Evolutionary conservation across 2,888 invertebrate species (phyloP).

Genomic region (Xestobium rufovillosum): DNA sequence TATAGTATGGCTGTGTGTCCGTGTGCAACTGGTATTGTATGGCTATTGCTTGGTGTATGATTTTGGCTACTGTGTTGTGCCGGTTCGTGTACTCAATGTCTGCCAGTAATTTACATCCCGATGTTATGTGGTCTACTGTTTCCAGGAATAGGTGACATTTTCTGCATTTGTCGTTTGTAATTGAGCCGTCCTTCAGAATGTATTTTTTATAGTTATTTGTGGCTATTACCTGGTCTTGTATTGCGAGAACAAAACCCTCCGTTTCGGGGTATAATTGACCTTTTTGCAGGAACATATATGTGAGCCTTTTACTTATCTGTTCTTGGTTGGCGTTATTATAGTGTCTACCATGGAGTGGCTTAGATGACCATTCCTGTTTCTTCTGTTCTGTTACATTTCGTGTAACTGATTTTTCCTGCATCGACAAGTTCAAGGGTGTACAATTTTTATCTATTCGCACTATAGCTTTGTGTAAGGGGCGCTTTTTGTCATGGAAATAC

Average conservation of each 20-base stretch:
- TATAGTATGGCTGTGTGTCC: too few relatives aligned
- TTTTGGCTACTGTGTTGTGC: not conserved
- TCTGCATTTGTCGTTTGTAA: conserved; percentile 1
- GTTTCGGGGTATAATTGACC: conserved; percentile 1
- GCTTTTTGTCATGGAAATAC: not conserved
- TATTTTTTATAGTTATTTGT: conserved; percentile 1
- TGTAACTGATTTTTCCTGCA: not conserved
- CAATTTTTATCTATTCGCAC: conserved; percentile 1
- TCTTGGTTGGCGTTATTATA: conserved; percentile 1
- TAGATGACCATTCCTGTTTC: conserved; percentile 2
- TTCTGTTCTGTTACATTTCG: not conserved
- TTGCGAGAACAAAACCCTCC: conserved; percentile 3
- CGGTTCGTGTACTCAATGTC: not conserved
- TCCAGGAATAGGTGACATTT: conserved; percentile 1
- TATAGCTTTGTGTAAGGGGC: conserved; percentile 2
- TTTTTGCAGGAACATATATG: not conserved
- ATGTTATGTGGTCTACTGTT: conserved; percentile 1
- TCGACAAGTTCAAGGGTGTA: conserved; percentile 1
- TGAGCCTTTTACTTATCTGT: not conserved
- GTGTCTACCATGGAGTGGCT: conserved; percentile 1
- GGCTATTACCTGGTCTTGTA: not conserved
- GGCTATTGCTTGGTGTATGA: conserved; percentile 1
- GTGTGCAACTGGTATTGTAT: too few relatives aligned
- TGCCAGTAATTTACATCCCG: conserved; percentile 2
- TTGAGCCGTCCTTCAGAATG: not conserved